phyloP scores from a whole-genome alignment of 1,140 invertebrate genomes.

The Mesaphorura yosii region DNA sequence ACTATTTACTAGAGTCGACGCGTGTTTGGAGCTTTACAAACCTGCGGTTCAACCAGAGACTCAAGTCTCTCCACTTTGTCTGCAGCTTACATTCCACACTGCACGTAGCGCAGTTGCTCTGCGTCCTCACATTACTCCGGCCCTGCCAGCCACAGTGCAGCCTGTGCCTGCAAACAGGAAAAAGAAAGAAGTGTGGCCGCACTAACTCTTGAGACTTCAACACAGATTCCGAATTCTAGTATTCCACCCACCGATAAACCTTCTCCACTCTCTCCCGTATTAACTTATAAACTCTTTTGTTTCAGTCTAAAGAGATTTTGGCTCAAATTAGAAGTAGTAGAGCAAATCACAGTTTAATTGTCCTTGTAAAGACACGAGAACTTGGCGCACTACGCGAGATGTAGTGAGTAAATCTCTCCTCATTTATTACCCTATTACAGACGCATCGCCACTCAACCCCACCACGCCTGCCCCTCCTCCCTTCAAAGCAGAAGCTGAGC shows the following conservation, averaged over 20 bases:
- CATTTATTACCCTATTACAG: background rate
- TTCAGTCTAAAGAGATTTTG: slow-evolving; percentile 24
- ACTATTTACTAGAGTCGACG: background rate
- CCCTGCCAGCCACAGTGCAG: too few relatives aligned
- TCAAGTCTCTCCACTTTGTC: too few relatives aligned
- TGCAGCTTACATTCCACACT: too few relatives aligned
- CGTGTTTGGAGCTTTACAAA: too few relatives aligned
- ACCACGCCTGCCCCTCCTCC: background rate
- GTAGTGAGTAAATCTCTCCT: slow-evolving; percentile 8
- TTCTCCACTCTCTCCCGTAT: background rate
- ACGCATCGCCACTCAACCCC: slow-evolving; percentile 5
- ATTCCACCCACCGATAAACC: background rate
- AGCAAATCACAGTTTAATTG: slow-evolving; percentile 32
- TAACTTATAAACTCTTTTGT: slow-evolving; percentile 11
- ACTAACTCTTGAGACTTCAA: background rate
- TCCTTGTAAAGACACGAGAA: slow-evolving; percentile 28
- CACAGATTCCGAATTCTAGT: background rate
- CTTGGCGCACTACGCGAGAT: slow-evolving; percentile 19
- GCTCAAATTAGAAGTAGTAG: slow-evolving; percentile 30
- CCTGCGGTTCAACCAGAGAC: too few relatives aligned
- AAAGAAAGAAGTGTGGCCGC: background rate
- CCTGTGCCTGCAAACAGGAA: too few relatives aligned
- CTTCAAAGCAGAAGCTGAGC: too few relatives aligned
- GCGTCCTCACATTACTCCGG: too few relatives aligned
- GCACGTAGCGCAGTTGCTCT: too few relatives aligned